A percentile compares a stretch with the other conserved stretches of the same genome.
Conservation (phyloP, 2,888 invertebrate genomes). For the Hesperia comma region DNA sequence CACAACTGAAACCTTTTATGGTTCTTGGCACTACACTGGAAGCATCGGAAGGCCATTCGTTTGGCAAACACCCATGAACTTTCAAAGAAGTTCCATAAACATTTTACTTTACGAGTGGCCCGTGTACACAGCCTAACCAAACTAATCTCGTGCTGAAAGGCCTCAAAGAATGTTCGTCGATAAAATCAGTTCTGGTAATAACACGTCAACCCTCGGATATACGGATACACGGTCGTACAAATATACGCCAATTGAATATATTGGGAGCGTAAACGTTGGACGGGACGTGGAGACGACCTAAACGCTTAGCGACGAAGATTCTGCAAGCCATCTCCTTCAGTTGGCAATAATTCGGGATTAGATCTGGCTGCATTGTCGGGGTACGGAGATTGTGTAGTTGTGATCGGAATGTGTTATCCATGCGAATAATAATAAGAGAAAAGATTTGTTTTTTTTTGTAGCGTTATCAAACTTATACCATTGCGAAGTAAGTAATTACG, state of each 20-base stretch:
- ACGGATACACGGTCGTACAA: constrained; percentile 26
- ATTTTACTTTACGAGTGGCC: constrained; percentile 21
- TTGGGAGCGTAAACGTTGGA: constrained; percentile 27
- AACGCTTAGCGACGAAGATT: constrained; percentile 15
- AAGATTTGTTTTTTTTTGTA: too few species aligned
- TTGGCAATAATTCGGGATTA: constrained; percentile 23
- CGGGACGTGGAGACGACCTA: constrained; percentile 22
- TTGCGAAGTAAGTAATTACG: too few species aligned
- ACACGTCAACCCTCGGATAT: constrained; percentile 36
- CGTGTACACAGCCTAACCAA: constrained; percentile 33
- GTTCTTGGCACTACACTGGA: neutral
- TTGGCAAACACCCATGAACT: constrained; percentile 22
- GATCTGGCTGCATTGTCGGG: constrained; percentile 9
- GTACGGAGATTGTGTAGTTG: neutral
- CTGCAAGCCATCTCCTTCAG: constrained; percentile 16
- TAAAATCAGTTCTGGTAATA: constrained; percentile 39
- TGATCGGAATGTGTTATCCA: neutral
- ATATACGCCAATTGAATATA: constrained; percentile 37
- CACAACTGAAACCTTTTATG: neutral
- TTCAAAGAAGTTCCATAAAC: constrained; percentile 20
- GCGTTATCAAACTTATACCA: too few species aligned
- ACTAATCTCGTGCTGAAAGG: constrained; percentile 29
- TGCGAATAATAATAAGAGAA: neutral
- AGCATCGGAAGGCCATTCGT: constrained; percentile 3
- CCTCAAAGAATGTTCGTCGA: constrained; percentile 22